A percentile compares a stretch with the other conserved stretches of the same genome.
Conservation (phyloP, 2,113 vertebrate species). For the Galbula dea region DNA sequence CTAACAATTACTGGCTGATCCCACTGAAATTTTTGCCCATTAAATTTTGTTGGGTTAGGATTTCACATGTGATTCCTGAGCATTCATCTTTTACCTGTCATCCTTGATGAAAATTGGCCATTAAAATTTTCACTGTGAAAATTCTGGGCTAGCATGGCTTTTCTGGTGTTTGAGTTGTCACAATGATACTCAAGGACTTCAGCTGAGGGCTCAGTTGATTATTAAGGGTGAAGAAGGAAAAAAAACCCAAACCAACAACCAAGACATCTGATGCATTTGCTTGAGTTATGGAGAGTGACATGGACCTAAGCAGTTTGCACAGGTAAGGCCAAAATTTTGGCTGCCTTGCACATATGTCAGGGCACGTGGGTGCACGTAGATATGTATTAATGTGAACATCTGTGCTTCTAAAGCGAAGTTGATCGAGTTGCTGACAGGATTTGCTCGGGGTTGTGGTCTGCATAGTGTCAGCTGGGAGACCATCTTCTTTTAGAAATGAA, state of each 20-base stretch:
- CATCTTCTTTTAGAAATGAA: slow-evolving; percentile 17
- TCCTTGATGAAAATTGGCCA: not conserved
- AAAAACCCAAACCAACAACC: not conserved
- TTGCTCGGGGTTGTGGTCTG: not conserved
- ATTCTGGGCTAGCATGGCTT: not conserved
- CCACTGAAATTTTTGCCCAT: not conserved
- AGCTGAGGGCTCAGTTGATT: not conserved
- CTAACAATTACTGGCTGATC: not conserved
- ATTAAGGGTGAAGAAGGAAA: not conserved
- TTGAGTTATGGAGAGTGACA: not conserved
- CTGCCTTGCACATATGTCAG: not conserved
- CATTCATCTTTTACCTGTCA: not conserved
- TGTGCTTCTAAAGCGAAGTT: not conserved
- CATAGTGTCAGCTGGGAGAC: slow-evolving; percentile 4
- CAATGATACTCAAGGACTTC: not conserved
- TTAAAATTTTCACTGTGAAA: not conserved
- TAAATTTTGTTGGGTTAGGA: not conserved
- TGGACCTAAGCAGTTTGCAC: not conserved
- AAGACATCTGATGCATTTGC: not conserved
- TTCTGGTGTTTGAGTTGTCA: not conserved
- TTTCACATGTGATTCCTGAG: not conserved
- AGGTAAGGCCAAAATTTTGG: not conserved
- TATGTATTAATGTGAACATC: not conserved
- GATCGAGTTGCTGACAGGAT: not conserved
- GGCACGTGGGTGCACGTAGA: not conserved